These are phyloP conservation scores for Meloe dianella DNA, from an alignment of 2,888 invertebrate species.

Conservation along the genomic window DNA sequence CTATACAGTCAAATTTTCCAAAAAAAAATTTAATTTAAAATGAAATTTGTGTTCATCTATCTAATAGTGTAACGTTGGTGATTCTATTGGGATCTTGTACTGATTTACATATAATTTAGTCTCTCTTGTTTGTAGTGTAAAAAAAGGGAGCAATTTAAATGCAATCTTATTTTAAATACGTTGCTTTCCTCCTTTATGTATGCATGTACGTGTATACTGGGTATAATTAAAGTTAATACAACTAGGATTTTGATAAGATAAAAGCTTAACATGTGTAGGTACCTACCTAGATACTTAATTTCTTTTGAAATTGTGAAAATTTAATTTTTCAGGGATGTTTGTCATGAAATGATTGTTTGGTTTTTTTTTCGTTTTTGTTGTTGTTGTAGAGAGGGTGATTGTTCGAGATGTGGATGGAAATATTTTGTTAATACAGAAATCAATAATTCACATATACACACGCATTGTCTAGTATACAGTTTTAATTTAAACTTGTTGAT, in stretches of 20 bases:
- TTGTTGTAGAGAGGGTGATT: not conserved
- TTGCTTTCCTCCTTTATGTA: constrained; percentile 11
- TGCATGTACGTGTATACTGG: constrained; percentile 11
- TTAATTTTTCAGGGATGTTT: not conserved
- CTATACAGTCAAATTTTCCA: too few species aligned
- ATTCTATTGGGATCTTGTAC: not conserved
- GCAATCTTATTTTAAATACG: constrained; percentile 23
- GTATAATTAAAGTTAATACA: constrained; percentile 31
- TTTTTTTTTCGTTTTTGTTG: not conserved
- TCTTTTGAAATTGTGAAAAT: too few species aligned
- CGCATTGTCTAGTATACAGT: not conserved
- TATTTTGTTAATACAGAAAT: constrained; percentile 3
- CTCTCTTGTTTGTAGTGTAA: constrained; percentile 4
- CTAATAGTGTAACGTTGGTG: not conserved
- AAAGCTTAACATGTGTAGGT: too few species aligned
- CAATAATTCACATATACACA: constrained; percentile 4
- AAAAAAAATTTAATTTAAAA: too few species aligned
- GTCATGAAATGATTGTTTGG: not conserved
- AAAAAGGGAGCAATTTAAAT: constrained; percentile 34
- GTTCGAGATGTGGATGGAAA: not conserved
- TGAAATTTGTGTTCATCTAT: too few species aligned
- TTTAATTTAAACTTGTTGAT: constrained; percentile 4
- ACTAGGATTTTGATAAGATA: not conserved
- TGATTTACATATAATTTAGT: constrained; percentile 25
- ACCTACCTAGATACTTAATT: too few species aligned